Percentiles rank a stretch among this genome's conserved stretches.
These are phyloP conservation scores for Mellilla xanthometata DNA, from an alignment of 2,888 invertebrate species.

Conservation along the genomic window DNA sequence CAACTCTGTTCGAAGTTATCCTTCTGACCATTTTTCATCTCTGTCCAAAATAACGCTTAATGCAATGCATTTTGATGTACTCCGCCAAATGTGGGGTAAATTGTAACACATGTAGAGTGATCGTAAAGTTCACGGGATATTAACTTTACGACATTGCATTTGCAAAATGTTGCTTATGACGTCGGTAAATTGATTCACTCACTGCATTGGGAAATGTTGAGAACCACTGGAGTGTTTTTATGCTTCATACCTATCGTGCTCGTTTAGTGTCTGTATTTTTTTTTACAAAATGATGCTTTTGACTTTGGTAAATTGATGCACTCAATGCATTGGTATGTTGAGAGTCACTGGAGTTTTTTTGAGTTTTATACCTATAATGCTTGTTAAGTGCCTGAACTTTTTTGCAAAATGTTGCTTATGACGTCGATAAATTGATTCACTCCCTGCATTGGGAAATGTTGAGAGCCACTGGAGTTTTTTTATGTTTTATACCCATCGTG, in stretches of 20 bases:
- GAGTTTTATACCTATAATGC: too few relatives aligned
- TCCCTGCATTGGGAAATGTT: not conserved
- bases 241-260: too few relatives aligned
- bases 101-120: not conserved
- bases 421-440: not conserved
- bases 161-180: slow-evolving; percentile 1
- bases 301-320: too few relatives aligned
- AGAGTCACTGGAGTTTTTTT: too few relatives aligned
- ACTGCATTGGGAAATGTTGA: not conserved
- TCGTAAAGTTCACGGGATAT: not conserved
- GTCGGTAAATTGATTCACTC: not conserved
- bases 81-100: not conserved
- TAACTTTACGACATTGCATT: slow-evolving; percentile 3
- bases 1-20: too few relatives aligned
- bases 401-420: slow-evolving; percentile 4
- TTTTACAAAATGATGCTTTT: too few relatives aligned
- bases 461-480: too few relatives aligned
- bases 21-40: not conserved
- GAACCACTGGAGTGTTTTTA: too few relatives aligned
- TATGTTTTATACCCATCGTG: too few relatives aligned
- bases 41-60: not conserved
- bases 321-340: too few relatives aligned
- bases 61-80: not conserved
- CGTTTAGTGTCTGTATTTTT: too few relatives aligned
- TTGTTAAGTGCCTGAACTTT: too few relatives aligned